A percentile compares a stretch with the other conserved stretches of the same genome.
Evolutionary conservation across 2,888 invertebrate species (phyloP).

Genomic region (Drosophila colorata): DNA sequence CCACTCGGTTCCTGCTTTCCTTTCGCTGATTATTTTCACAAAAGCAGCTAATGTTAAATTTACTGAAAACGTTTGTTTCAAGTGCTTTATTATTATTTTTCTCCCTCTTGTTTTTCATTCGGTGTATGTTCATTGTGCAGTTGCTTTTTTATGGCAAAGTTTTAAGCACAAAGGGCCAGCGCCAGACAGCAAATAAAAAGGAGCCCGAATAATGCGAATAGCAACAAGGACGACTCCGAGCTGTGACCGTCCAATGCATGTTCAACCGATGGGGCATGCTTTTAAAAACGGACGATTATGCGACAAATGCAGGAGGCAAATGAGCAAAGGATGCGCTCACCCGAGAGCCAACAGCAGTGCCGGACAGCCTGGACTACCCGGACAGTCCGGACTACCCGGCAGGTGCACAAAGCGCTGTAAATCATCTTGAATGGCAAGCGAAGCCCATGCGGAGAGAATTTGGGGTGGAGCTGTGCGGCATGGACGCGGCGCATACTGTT

Average conservation of each 20-base stretch:
- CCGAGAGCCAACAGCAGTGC: conserved; percentile 2
- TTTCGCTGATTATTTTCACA: conserved; percentile 73
- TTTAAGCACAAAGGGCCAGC: conserved; percentile 45
- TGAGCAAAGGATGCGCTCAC: conserved; percentile 54
- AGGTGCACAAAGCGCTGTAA: conserved; percentile 53
- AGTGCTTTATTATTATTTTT: conserved; percentile 78
- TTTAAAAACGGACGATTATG: conserved; percentile 65
- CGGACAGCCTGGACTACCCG: no score
- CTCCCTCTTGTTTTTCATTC: background rate
- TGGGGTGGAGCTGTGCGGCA: conserved; percentile 14
- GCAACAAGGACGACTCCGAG: conserved; percentile 5
- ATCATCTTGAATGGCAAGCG: conserved; percentile 68
- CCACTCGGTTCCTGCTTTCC: no score
- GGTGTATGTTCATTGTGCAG: conserved; percentile 49
- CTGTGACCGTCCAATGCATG: conserved; percentile 58
- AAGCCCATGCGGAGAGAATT: conserved; percentile 20
- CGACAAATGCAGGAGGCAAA: conserved; percentile 67
- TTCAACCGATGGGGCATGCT: conserved; percentile 48
- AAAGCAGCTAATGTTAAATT: conserved; percentile 79
- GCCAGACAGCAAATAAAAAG: conserved; percentile 53
- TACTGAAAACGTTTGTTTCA: conserved; percentile 82
- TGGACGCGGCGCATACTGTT: conserved; percentile 69
- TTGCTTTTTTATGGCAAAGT: conserved; percentile 58
- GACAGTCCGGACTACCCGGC: no score
- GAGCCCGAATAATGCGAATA: conserved; percentile 32